Evolutionary conservation across 1,140 invertebrate genomes (phyloP).

Genomic region (Euwallacea fornicatus): DNA sequence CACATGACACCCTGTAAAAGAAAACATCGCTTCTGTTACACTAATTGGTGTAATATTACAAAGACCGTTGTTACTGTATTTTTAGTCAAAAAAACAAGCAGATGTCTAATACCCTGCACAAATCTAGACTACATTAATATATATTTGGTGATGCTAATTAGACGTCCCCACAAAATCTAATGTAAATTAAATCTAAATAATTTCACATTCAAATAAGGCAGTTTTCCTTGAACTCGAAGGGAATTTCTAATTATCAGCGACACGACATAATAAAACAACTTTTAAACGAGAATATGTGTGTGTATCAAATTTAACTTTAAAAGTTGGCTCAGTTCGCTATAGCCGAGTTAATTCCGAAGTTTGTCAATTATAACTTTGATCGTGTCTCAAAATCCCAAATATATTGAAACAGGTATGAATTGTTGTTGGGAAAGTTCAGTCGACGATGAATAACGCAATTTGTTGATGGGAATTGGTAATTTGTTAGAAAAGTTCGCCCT

Average conservation of each 20-base stretch:
- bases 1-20: constrained; percentile 9
- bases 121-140: no score
- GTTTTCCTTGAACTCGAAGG: background rate
- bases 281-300: constrained; percentile 13
- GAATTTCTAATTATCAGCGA: constrained; percentile 16
- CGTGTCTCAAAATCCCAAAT: constrained; percentile 15
- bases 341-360: constrained; percentile 23
- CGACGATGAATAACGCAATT: constrained; percentile 12
- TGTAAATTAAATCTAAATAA: no score
- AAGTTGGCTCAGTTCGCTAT: constrained; percentile 14
- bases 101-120: no score
- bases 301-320: constrained; percentile 29
- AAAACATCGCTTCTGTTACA: constrained; percentile 14
- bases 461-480: background rate
- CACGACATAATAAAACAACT: constrained; percentile 5
- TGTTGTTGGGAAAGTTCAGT: constrained; percentile 15
- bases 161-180: no score
- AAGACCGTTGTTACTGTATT: constrained; percentile 1
- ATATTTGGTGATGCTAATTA: no score
- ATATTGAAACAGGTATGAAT: constrained; percentile 20
- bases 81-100: background rate
- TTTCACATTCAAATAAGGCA: no score
- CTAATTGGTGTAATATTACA: constrained; percentile 24
- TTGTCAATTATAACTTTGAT: constrained; percentile 31
- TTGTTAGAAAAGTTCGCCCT: background rate